Evolutionary conservation across 30 jellyfish, hydroid and myxozoan species (phyloP).

Genomic region (Haliclystus octoradiatus): DNA sequence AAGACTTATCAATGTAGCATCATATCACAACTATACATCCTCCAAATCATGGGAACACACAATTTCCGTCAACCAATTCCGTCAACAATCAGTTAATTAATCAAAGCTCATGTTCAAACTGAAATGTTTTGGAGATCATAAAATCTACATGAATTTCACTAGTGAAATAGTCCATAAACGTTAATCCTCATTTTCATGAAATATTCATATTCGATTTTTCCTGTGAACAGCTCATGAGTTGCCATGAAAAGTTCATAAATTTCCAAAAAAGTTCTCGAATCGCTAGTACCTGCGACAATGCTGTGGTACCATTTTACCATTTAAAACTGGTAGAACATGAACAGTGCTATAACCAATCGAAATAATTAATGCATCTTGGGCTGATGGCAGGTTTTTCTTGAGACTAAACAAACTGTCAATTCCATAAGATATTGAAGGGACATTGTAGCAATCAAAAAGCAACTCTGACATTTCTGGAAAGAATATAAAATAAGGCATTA

Average conservation of each 20-base stretch:
- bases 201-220: too few species aligned
- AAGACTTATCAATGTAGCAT: too few species aligned
- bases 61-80: constrained; percentile 32
- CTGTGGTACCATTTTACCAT: constrained; percentile 23
- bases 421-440: constrained; percentile 70
- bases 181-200: too few species aligned
- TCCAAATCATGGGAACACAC: too few species aligned
- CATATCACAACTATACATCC: too few species aligned
- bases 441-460: constrained; percentile 72
- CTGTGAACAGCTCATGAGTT: too few species aligned
- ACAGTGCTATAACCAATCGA: constrained; percentile 70
- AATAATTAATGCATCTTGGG: constrained; percentile 40
- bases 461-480: constrained; percentile 73
- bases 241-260: too few species aligned
- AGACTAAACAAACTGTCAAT: constrained; percentile 71
- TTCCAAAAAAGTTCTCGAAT: too few species aligned
- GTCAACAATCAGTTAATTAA: constrained; percentile 29
- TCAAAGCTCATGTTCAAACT: too few species aligned
- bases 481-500: neutral
- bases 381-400: constrained; percentile 37
- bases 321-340: constrained; percentile 65
- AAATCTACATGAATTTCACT: too few species aligned
- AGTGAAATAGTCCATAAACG: too few species aligned
- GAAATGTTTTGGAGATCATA: too few species aligned
- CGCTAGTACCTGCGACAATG: neutral